Evolutionary conservation across 1,140 invertebrate species (phyloP), one percentile per base, ranked within the genome.

Genomic region (Proctacanthus coquilletti): DNA sequence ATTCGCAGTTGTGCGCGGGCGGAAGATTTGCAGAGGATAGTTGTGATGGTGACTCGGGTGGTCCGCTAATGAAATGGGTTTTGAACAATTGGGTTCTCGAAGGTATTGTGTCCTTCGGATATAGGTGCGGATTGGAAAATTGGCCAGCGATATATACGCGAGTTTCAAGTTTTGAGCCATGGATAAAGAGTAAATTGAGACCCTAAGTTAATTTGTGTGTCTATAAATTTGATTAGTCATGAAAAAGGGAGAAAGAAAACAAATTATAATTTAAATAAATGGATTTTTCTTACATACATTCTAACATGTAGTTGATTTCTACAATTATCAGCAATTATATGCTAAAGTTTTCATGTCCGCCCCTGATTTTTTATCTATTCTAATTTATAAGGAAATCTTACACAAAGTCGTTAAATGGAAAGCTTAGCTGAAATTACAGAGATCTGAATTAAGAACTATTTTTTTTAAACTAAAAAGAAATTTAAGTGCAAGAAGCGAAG

Each of bases 31-130:
- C 68, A 4, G 54, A 70, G 41, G 76, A 80, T 40, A 68, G 72
- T 2, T 79, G 75, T 37, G 63, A 64, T 1, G 75, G 75, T 1
- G 75, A 78, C 39, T 83, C 80, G 1, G 82, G 82, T 9, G 81
- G 80, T n/a, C 68, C 66, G 0, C 21, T 71, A n/a, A 66, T 69
- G 65, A 60, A 58, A 15, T 55, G 63, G 36, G 49, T 56, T 0
- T 49, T 47, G 4, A 59, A 42, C 35, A 47, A 55, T 44, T 69
- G 66, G 66, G 46, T 70, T 4, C 61, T 69, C 1, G 54, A 71
- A 38, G 70, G 69, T 25, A 44, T 71, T 11, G 66, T 71, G 1
- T 71, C 69, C 2, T 71, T 68, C 37, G 70, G 70, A 2, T 52
- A 47, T 41, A 42, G 67, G 50, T 56, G 69, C 56, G 41, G 57